Base-by-base conservation (phyloP, 2,113 vertebrate species). In the Oncorhynchus gorbuscha region DNA sequence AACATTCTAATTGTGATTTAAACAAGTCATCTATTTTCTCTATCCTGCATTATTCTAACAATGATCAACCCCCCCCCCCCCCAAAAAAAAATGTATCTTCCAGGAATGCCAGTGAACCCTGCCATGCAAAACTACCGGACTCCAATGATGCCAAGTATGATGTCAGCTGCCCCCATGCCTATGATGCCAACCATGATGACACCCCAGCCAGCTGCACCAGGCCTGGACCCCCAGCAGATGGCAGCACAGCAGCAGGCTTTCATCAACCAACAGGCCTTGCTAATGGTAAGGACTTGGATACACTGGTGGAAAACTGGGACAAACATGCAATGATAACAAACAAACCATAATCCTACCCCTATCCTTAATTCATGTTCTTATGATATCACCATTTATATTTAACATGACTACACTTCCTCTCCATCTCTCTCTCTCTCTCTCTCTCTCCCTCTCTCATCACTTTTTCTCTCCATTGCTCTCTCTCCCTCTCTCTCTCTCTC, bases 181-280 rank as follows among this genome's bases (percentile, higher is more conserved):
- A 74, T 87, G 79, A 92, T 75, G 81, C 91, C 88, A 79, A 20
- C 76, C 55, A 92, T 95, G 94, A 82, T 96, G 92, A 77, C 96
- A 86, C 82, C 90, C 69, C 90, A 90, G 75, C 75, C 93, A 0
- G 32, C 86, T 35, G 81, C 91, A 79, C 20, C 95, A 74, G 73
- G 84, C 0, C 0, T 92, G n/a, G 94, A 96, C 48, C 84, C 94
- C 1, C 90, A 85, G 79, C 95, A 96, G 83, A 4, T 96, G 81
- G 93, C 92, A 35, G 87, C 89, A 22, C 92, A 97, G 68, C 97
- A 99, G 86, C 97, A 99, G 88, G 93, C 92, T n/a, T 94, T 98
- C 30, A 97, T 99, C 89, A 96, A 95, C 90, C 96, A 99, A 82
- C 98, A 99, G 82, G 98, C 98, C 18, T 51, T 95, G 71, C 87